Base-by-base conservation (phyloP, 1,140 invertebrate species). In the Harpegnathos saltator region DNA sequence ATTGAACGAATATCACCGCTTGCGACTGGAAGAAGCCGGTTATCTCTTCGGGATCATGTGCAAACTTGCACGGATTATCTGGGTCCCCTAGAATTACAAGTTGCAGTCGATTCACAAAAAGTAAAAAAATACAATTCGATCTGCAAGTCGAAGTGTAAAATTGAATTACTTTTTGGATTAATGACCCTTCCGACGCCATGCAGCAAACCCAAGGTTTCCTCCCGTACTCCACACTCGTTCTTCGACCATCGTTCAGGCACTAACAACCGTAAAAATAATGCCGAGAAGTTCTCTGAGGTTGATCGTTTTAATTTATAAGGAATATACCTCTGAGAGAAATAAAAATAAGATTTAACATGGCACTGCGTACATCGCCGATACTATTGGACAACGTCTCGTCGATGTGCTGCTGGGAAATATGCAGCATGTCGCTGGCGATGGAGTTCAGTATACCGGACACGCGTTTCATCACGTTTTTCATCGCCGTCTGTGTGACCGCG, bases 181-280 rank as follows among this genome's bases (percentile, higher is more conserved):
- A 97, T 95, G 3, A 97, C 96, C 90, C 96, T 94, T n/a, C 97
- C 97, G 11, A 97, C 93, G 0, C 96, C 96, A 93, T 97, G 97
- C 88, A 97, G 94, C 80, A 97, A 95, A 50, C 96, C 96, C 24
- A 97, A 94, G 68, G 93, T 95, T 91, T 97, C 96, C 91, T 97
- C 96, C 87, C 96, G 95, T 4, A 94, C 94, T 26, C 77, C 89
- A 44, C 93, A 94, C 56, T 93, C 90, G 62, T 88, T 89, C 90
- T 84, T 62, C 44, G 56, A 5, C 2, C 58, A 29, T 77, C 48
- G 29, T 1, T 84, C 56, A 0, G 86, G 75, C 29, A 88, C 87
- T 89, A 73, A n/a, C 15, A 69, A 66, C 12, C 26, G 33, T 50
- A 66, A 24, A n/a, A 63, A 69, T 1, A 82, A 48, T 78, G 11